These are phyloP conservation scores for Drosophila bipectinata DNA, from an alignment of 1,140 invertebrate species.

Conservation along the genomic window DNA sequence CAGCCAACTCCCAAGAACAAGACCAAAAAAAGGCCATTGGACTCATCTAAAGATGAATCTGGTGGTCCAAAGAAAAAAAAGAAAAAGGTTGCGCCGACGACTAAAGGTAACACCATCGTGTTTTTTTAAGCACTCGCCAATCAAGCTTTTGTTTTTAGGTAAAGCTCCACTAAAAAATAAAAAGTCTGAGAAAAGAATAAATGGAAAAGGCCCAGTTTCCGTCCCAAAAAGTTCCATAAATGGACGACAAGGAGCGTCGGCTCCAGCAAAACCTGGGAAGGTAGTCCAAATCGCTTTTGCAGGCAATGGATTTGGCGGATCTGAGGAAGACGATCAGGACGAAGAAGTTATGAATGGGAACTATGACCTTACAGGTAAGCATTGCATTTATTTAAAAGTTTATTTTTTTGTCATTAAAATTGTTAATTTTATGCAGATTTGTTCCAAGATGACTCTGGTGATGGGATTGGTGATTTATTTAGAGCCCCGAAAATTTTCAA, in stretches of 20 bases:
- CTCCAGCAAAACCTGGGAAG: too few species aligned
- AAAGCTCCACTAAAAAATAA: too few species aligned
- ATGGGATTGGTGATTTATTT: background rate
- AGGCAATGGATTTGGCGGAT: too few species aligned
- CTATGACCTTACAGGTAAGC: background rate
- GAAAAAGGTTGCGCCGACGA: background rate
- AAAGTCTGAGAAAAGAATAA: too few species aligned
- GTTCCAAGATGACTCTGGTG: background rate
- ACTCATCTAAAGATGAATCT: background rate
- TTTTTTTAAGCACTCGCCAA: too few species aligned
- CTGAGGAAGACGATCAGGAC: background rate
- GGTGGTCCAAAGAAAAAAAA: background rate
- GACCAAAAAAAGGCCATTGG: background rate
- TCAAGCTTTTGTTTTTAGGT: too few species aligned
- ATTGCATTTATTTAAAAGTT: background rate
- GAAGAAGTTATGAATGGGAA: background rate
- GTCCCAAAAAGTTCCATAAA: too few species aligned
- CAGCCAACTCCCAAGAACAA: background rate
- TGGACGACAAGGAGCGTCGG: too few species aligned
- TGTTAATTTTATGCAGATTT: background rate
- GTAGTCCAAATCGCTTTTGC: too few species aligned
- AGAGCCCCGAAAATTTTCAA: background rate
- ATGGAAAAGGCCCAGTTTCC: too few species aligned
- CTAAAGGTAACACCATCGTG: too few species aligned
- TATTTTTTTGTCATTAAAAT: background rate